phyloP scores from a whole-genome alignment of 2,797 vertebrate genomes.

The Silurus lanzhouensis region DNA sequence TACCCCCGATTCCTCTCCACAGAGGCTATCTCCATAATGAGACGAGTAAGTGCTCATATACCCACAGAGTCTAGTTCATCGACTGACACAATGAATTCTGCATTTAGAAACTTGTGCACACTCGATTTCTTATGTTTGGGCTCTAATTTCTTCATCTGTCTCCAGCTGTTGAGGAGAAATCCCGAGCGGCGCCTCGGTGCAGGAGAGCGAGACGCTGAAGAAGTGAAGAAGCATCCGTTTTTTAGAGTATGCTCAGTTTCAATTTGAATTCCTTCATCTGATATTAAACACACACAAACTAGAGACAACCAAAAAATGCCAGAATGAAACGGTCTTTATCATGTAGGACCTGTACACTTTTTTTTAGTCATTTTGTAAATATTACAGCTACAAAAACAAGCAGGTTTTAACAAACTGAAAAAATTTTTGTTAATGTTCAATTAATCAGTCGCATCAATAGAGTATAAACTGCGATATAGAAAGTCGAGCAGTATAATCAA shows the following conservation, averaged over 20 bases:
- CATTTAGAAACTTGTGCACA: background rate
- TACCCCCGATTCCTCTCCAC: constrained; percentile 96
- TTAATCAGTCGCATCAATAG: background rate
- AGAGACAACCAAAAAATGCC: background rate
- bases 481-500: background rate
- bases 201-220: constrained; percentile 93
- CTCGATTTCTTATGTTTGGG: background rate
- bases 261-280: background rate
- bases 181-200: constrained; percentile 94
- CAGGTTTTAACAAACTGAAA: background rate
- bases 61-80: background rate
- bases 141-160: background rate
- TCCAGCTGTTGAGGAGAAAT: constrained; percentile 91
- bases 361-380: background rate
- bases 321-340: background rate
- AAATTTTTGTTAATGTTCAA: background rate
- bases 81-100: background rate
- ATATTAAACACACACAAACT: background rate
- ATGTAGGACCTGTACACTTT: background rate
- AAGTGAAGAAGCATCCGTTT: constrained; percentile 96
- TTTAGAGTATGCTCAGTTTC: constrained; percentile 84
- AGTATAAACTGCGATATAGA: background rate
- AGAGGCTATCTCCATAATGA: constrained; percentile 98
- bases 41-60: constrained; percentile 80
- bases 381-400: too few species aligned